These are phyloP conservation scores for Heliothis peltigera DNA, from an alignment of 2,888 invertebrate species.

Conservation along the genomic window DNA sequence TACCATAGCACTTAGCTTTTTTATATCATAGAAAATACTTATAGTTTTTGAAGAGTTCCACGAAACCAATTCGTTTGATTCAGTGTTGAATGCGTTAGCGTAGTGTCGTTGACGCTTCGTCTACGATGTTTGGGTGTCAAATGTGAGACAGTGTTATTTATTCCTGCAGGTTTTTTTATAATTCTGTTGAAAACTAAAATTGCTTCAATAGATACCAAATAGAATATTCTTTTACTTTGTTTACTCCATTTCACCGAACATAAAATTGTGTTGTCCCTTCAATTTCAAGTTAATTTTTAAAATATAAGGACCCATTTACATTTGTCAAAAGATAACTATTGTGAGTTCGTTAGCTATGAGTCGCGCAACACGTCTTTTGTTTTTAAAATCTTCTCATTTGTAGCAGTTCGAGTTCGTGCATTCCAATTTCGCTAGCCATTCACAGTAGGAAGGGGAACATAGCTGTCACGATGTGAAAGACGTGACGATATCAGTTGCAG, in stretches of 20 bases:
- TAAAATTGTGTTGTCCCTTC: neutral
- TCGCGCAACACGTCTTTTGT: slow-evolving; percentile 32
- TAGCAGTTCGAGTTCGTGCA: slow-evolving; percentile 42
- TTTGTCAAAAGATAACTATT: slow-evolving; percentile 4
- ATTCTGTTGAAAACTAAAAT: no score
- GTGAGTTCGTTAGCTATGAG: slow-evolving; percentile 34
- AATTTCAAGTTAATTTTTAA: neutral
- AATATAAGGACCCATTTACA: neutral
- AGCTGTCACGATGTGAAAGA: slow-evolving; percentile 46
- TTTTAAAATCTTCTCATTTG: slow-evolving; percentile 51
- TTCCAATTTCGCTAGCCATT: slow-evolving; percentile 50
- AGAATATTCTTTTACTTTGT: no score
- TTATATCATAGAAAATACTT: no score
- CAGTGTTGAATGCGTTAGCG: neutral
- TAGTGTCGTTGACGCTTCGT: neutral
- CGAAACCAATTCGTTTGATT: neutral
- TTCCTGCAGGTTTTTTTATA: no score
- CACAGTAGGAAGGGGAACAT: slow-evolving; percentile 45
- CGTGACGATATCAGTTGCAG: slow-evolving; percentile 36
- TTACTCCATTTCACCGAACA: no score
- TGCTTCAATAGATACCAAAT: no score
- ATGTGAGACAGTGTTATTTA: neutral
- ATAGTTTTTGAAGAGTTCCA: neutral
- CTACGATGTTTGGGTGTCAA: neutral
- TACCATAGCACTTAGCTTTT: no score